Evolutionary conservation across 2,797 vertebrate species (phyloP), one percentile per base, ranked within the genome.

Genomic region (Carcharodon carcharias): DNA sequence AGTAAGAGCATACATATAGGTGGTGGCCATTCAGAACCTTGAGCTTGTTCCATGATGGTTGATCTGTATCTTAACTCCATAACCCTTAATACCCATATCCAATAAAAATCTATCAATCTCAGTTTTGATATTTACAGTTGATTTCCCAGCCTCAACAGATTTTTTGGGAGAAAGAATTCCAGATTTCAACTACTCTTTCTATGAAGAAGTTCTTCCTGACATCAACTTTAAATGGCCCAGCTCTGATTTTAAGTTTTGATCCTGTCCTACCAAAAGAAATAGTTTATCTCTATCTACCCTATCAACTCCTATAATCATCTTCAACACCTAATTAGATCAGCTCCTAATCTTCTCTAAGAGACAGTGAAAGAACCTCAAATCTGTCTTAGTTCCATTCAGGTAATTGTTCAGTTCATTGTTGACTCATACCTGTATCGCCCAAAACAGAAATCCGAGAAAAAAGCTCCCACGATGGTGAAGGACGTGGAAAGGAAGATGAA

Each of bases 391-490:
- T 85, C 45, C 3, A 82, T 0, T 77, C 21, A 1, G 45, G 1
- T 26, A 23, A 21, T 23, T 85, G 18, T 50, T 50, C 40, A 50
- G 40, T 85, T 50, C 11, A 77, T 35, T 35, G 2, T 77, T 14
- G 63, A 7, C 26, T 95, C 67, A 23, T 77, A 95, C 94, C 94
- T 95, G 94, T 95, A 95, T 95, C 94, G 69, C 8, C 94, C 94
- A 58, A n/a, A 58, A 50, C 69, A n/a, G 94, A 73, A 95, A 50
- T 95, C 94, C 4, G 94, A 95, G 23, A 95, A 50, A 12, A 95
- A 71, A 7, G 94, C 94, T 54, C 94, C 94, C 50, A 95, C 28
- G 28, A 95, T 95, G 94, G 94, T 95, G 69, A 95, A 73, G 69
- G 69, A 28, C 56, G 28, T 56, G 23, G 69, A 56, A 18, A 95